Evolutionary conservation across 1,140 invertebrate genomes (phyloP), one percentile per base, ranked within the genome.

Genomic region (Lasaia peninsularis): DNA sequence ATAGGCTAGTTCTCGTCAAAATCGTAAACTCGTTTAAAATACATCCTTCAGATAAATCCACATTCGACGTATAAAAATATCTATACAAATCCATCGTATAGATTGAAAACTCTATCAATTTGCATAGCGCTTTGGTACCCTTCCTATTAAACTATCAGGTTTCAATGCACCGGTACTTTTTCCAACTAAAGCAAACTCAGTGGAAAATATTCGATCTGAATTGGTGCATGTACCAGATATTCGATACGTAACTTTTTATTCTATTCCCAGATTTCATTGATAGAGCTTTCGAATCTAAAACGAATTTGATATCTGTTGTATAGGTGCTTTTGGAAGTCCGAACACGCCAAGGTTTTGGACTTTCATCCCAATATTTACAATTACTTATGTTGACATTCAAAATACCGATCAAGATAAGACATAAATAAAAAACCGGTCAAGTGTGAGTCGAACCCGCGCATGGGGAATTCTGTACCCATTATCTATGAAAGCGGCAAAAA

Each of bases 121-220:
- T 44, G 18, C 37, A 44, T 44, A 20, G 9, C 37, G 37, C 37
- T 44, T 44, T 44, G 16, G 37, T 10, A 18, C 34, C 4, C 37
- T 44, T 18, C 37, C 10, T 18, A 18, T 44, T 18, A 44, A 44
- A 44, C 37, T 44, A 44, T 44, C 37, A 44, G 37, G 16, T 44
- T 44, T 53, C 34, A 40, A 52, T 59, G 10, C 16, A 20, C 1
- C 7, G 14, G 10, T 11, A 11, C 21, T 16, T 56, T 55, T 63
- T 63, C 58, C 34, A 21, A 21, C 28, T 58, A 54, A 58, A 58
- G 60, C 48, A 63, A 58, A 63, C 56, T 63, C 44, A 28, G 52
- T 55, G 52, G 56, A 62, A 54, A 62, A 58, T 62, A 58, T 62
- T 58, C 56, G 59, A 52, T 61, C 24, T n/a, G 44, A 60, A 52